Conservation (phyloP, 2,888 invertebrate species). For the Stenoptilia bipunctidactyla region DNA sequence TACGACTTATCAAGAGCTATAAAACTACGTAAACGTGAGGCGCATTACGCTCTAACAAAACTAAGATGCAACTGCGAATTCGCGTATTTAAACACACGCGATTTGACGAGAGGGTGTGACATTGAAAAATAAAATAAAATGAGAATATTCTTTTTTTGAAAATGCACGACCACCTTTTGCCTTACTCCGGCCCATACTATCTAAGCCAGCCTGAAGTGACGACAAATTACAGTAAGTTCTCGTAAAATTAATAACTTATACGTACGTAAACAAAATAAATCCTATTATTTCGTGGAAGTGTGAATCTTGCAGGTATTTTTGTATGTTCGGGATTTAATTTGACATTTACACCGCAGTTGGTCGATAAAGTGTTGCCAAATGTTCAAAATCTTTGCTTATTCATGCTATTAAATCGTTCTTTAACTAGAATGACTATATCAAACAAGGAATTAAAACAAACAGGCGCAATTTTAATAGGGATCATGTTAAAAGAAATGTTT, state of each 20-base stretch:
- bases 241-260: neutral
- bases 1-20: constrained; percentile 23
- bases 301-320: too few species aligned
- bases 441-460: too few species aligned
- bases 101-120: constrained; percentile 27
- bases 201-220: constrained; percentile 26
- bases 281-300: too few species aligned
- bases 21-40: constrained; percentile 26
- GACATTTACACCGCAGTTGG: too few species aligned
- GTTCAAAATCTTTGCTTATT: too few species aligned
- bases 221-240: constrained; percentile 34
- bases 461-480: too few species aligned
- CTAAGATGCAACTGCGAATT: constrained; percentile 20
- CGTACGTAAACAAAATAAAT: neutral
- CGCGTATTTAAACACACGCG: constrained; percentile 24
- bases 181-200: constrained; percentile 31
- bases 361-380: too few species aligned
- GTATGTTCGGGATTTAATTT: too few species aligned
- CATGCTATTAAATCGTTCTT: too few species aligned
- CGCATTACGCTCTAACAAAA: constrained; percentile 32
- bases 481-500: too few species aligned
- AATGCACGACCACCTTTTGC: constrained; percentile 27
- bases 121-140: constrained; percentile 22
- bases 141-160: neutral
- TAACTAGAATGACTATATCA: too few species aligned